These are phyloP conservation scores for Nymphalis c-album DNA, from an alignment of 2,888 invertebrate genomes.

Conservation along the genomic window DNA sequence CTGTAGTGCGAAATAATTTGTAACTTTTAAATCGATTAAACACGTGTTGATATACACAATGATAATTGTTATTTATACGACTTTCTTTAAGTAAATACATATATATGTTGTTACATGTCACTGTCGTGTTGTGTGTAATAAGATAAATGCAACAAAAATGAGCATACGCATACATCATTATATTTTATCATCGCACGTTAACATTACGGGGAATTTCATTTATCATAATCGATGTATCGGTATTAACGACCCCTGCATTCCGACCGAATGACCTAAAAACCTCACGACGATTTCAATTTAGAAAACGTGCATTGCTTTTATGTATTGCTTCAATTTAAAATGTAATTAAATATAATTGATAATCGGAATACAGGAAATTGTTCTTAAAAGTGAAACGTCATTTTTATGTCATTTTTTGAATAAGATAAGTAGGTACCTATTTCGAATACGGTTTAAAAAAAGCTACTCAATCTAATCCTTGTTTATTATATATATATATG, in stretches of 20 bases:
- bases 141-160: constrained; percentile 14
- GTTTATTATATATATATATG: too few relatives aligned
- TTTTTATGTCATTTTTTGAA: neutral
- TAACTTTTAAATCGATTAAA: neutral
- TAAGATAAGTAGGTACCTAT: too few relatives aligned
- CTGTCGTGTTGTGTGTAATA: neutral
- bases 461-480: neutral
- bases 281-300: constrained; percentile 32
- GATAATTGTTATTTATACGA: constrained; percentile 11
- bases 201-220: constrained; percentile 32
- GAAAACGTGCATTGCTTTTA: constrained; percentile 28
- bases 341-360: constrained; percentile 24
- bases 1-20: too few relatives aligned
- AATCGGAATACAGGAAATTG: constrained; percentile 21
- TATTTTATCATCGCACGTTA: constrained; percentile 23
- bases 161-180: constrained; percentile 13
- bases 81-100: constrained; percentile 4
- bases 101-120: constrained; percentile 3
- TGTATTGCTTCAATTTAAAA: constrained; percentile 23
- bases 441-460: neutral
- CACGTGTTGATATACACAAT: neutral
- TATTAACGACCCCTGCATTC: constrained; percentile 31
- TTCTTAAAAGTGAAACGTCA: constrained; percentile 10
- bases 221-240: constrained; percentile 36
- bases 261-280: constrained; percentile 38